Conservation (phyloP, 2,113 vertebrate species). For the Serilophus lunatus region DNA sequence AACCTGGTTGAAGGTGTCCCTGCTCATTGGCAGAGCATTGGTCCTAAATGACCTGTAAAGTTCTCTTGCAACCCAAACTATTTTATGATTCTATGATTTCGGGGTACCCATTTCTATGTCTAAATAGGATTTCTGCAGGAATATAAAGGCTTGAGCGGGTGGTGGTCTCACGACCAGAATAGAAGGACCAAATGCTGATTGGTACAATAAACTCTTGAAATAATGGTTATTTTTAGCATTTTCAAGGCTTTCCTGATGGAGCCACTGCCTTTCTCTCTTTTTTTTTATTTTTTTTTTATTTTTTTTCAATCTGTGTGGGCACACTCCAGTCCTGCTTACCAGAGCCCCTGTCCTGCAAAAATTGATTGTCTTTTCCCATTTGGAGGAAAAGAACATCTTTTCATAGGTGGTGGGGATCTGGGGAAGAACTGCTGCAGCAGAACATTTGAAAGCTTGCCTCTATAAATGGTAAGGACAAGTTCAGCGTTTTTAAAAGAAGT, state of each 20-base stretch:
- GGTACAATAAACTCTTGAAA: background rate
- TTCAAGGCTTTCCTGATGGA: background rate
- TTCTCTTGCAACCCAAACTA: background rate
- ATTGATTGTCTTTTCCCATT: background rate
- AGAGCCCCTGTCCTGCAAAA: background rate
- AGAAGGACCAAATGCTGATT: background rate
- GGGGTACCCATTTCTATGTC: background rate
- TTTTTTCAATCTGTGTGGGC: background rate
- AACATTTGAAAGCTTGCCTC: background rate
- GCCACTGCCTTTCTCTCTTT: background rate
- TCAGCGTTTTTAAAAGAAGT: background rate
- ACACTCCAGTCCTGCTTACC: background rate
- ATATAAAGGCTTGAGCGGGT: background rate
- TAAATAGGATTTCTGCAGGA: background rate
- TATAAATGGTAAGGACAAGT: background rate
- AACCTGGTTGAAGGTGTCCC: background rate
- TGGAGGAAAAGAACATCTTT: background rate
- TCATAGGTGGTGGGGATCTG: background rate
- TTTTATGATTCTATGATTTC: background rate
- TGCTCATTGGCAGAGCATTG: background rate
- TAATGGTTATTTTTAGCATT: background rate
- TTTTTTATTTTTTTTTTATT: background rate
- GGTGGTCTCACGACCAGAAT: background rate
- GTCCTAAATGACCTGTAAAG: background rate
- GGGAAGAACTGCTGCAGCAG: background rate